Conservation (phyloP, 2,113 vertebrate genomes). For the Thunnus maccoyii region DNA sequence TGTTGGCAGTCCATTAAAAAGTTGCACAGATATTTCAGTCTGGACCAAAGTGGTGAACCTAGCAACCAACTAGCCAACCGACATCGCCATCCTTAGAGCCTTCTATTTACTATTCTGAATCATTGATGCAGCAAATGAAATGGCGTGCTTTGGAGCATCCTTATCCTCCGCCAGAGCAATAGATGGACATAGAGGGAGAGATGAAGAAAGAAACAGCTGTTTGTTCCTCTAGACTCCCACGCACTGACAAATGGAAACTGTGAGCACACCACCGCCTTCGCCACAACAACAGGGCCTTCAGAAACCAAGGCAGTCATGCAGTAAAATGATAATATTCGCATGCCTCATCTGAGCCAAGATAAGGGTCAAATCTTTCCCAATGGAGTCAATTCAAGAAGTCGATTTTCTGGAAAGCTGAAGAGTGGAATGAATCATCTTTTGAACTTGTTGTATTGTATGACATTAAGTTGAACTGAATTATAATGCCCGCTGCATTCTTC, state of each 20-base stretch:
- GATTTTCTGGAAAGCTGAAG: not conserved
- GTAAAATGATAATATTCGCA: constrained; percentile 50
- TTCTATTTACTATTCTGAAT: not conserved
- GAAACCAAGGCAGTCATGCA: constrained; percentile 39
- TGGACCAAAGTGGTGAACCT: no score
- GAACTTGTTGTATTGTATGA: constrained; percentile 1
- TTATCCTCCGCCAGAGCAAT: constrained; percentile 12
- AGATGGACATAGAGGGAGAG: constrained; percentile 37
- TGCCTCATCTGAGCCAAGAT: constrained; percentile 14
- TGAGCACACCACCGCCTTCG: constrained; percentile 59
- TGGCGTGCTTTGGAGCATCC: constrained; percentile 24
- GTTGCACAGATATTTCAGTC: no score
- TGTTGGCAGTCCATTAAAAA: no score
- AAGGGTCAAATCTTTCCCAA: constrained; percentile 25
- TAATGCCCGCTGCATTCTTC: not conserved
- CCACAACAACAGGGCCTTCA: constrained; percentile 60
- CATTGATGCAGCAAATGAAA: constrained; percentile 2
- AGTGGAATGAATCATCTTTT: constrained; percentile 19
- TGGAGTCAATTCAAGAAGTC: constrained; percentile 27
- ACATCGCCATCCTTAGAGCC: no score
- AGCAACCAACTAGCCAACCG: no score
- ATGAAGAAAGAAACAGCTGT: constrained; percentile 72
- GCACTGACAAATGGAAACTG: constrained; percentile 78
- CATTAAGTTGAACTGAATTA: not conserved
- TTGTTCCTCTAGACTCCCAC: constrained; percentile 76